These are phyloP conservation scores for Cantharis flavilabris DNA, from an alignment of 2,888 invertebrate species.

Conservation along the genomic window DNA sequence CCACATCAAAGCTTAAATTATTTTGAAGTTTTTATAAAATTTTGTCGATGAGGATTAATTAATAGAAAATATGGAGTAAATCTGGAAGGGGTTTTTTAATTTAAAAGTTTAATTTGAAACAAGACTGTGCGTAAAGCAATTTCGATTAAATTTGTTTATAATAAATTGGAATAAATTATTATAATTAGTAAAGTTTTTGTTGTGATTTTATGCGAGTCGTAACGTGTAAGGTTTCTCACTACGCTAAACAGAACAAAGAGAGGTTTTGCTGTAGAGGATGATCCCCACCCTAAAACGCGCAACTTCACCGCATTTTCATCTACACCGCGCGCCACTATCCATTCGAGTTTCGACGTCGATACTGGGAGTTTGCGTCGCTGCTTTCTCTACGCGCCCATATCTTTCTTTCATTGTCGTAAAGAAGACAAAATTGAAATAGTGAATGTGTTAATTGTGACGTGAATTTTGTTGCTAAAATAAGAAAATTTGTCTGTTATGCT, in stretches of 20 bases:
- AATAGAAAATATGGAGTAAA: neutral
- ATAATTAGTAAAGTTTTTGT: neutral
- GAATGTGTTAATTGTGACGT: constrained; percentile 8
- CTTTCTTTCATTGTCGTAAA: constrained; percentile 28
- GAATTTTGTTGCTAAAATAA: neutral
- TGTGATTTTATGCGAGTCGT: neutral
- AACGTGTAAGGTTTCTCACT: neutral
- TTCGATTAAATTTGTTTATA: neutral
- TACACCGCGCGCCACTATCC: constrained; percentile 44
- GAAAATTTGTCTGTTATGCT: constrained; percentile 14
- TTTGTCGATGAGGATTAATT: neutral
- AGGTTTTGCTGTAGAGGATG: constrained; percentile 36
- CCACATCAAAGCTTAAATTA: neutral
- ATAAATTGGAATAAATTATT: neutral
- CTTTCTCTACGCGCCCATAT: constrained; percentile 34
- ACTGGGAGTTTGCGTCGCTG: constrained; percentile 21
- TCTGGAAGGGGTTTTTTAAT: neutral
- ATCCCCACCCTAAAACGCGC: constrained; percentile 38
- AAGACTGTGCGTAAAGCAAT: neutral
- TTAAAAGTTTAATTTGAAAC: neutral
- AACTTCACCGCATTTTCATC: constrained; percentile 38
- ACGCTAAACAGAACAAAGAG: constrained; percentile 29
- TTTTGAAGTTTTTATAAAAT: neutral
- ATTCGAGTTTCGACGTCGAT: constrained; percentile 41
- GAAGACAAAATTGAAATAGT: constrained; percentile 14